These are phyloP conservation scores for Monodelphis domestica DNA, from an alignment of 2,797 vertebrate species.

Conservation along the genomic window DNA sequence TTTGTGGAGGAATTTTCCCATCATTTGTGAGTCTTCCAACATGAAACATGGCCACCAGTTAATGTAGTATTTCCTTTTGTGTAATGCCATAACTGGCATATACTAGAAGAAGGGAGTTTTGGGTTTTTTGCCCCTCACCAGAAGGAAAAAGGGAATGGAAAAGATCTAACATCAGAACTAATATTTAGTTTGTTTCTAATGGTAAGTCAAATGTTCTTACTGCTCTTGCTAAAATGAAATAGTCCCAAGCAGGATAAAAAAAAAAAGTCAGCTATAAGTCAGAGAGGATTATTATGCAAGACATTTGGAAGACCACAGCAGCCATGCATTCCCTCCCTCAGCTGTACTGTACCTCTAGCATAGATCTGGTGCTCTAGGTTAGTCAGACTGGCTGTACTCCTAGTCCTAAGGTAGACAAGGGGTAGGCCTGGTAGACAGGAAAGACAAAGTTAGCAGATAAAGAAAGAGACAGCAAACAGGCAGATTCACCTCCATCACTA, in stretches of 20 bases:
- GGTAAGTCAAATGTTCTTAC: not conserved
- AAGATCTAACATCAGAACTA: slow-evolving; percentile 16
- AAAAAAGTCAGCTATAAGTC: slow-evolving; percentile 4
- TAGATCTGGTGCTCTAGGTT: slow-evolving; percentile 96
- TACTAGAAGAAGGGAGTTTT: slow-evolving; percentile 1
- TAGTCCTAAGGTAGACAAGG: slow-evolving; percentile 99
- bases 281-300: slow-evolving; percentile 36
- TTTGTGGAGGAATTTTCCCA: not conserved
- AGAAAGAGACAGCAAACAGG: slow-evolving; percentile 65
- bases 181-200: slow-evolving; percentile 9
- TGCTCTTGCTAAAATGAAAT: slow-evolving; percentile 7
- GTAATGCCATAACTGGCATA: not conserved
- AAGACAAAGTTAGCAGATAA: slow-evolving; percentile 88
- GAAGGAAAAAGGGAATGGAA: slow-evolving; percentile 15
- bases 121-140: not conserved
- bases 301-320: slow-evolving; percentile 62
- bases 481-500: slow-evolving; percentile 54
- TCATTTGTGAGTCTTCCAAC: not conserved
- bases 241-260: not conserved
- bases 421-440: slow-evolving; percentile 96
- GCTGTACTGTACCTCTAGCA: slow-evolving; percentile 95
- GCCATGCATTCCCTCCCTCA: slow-evolving; percentile 66
- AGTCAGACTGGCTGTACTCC: slow-evolving; percentile 98
- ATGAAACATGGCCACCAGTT: not conserved
- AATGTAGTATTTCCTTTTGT: slow-evolving; percentile 18